Base-by-base conservation (phyloP, 2,797 vertebrate species). In the Danio jaintianensis region DNA sequence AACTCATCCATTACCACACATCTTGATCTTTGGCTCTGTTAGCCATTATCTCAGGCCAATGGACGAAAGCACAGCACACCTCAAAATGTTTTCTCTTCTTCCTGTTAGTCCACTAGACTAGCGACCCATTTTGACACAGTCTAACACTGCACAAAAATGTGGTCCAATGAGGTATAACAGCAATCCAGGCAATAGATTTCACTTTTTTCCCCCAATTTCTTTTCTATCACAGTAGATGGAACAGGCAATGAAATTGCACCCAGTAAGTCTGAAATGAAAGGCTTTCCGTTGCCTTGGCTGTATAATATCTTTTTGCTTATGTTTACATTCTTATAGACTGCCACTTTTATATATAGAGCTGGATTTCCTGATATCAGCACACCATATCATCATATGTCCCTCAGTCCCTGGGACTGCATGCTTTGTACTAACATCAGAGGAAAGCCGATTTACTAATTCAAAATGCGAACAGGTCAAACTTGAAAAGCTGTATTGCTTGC, bases 231-330 rank as follows among this genome's bases (percentile, higher is more conserved):
- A 74, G 68, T 79, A 87, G 90, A 88, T 85, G 50, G 58, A 71
- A 79, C 12, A 13, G 93, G 87, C 93, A 96, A 93, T 95, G 95
- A 96, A 96, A 97, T 96, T 96, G 95, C 92, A 90, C 93, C 90
- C 84, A 82, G 89, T 90, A 91, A 79, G 84, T 90, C 88, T 87
- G 89, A 93, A 95, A 95, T 74, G 90, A 94, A 91, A 89, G 89
- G 89, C 90, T 92, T 91, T 89, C 90, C 88, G 84, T 83, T 83
- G 78, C 85, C 85, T 85, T 85, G 83, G 81, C 87, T 89, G 90
- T 93, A 93, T 92, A 90, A 92, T 89, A 89, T 73, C 88, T 89
- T 87, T 89, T 85, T 83, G 86, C 87, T 91, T 91, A 88, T 91
- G 89, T 92, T 89, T 90, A 90, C 85, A 74, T 81, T 83, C 86